Base-by-base conservation (phyloP, 2,888 invertebrate species). In the Neoaliturus tenellus region DNA sequence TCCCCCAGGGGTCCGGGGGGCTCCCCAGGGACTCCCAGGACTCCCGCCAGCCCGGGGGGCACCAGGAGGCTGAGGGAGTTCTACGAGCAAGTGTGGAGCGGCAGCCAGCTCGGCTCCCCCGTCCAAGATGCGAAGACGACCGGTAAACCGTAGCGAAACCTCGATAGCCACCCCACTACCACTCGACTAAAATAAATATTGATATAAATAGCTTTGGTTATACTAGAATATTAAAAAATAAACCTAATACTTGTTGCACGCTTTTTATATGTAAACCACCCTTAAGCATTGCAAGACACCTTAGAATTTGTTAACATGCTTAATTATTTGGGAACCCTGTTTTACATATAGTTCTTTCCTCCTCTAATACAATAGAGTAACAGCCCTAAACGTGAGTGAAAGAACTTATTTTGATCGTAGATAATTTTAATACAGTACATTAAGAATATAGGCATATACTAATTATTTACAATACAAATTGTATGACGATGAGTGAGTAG, bases 11-110 rank as follows among this genome's bases (percentile, higher is more conserved):
- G 41, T 48, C 75, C 17, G 75, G 75, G 75, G 75, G 75, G 48
- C 48, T 58, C 35, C 93, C 73, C 83, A 17, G 51, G 17, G 62
- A 25, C 44, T 75, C 67, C 80, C 93, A 86, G 95, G 90, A 67
- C 75, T 20, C 78, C 83, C 14, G 39, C 39, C 35, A 51, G 69
- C 75, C 69, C 80, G 31, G 80, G 85, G 39, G 80, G 81, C 17
- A 51, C 71, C 17, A 35, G 91, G 84, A 91, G 94, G 87, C 92
- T 96, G 85, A 93, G 93, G 86, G 95, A 96, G 89, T 95, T 96
- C 90, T 96, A 95, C 91, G 96, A 96, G 90, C 94, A 95, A 91
- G 93, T 96, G 86, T 96, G 95, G 95, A 92, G 93, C 85, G 93
- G 94, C 31, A 62, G 69, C 80, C 78, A 75, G 80, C 82, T 71